A percentile compares a stretch with the other conserved stretches of the same genome.
These are phyloP conservation scores for Tetrao urogallus DNA, from an alignment of 2,113 vertebrate species.

Conservation along the genomic window DNA sequence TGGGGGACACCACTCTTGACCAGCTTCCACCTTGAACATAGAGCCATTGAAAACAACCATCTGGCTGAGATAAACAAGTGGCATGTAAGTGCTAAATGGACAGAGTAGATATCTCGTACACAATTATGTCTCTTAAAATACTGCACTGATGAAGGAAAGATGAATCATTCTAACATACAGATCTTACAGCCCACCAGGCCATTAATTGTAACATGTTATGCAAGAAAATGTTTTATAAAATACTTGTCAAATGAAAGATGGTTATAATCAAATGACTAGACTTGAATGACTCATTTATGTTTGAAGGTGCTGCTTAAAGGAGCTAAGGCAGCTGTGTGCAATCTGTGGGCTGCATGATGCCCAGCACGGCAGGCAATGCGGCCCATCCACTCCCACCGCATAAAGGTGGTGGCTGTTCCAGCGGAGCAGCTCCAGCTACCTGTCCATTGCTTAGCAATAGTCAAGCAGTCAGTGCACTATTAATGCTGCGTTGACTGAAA, in stretches of 20 bases:
- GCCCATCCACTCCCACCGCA: too few relatives aligned
- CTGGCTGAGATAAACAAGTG: background rate
- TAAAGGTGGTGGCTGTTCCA: too few relatives aligned
- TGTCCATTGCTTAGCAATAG: too few relatives aligned
- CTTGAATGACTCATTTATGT: constrained; percentile 27
- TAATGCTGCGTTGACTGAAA: too few relatives aligned
- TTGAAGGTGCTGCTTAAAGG: constrained; percentile 4
- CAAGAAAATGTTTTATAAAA: constrained; percentile 41
- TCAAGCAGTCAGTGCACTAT: too few relatives aligned
- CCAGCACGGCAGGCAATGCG: too few relatives aligned
- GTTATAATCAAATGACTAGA: constrained; percentile 34
- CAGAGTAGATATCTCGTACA: background rate
- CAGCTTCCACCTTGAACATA: too few relatives aligned
- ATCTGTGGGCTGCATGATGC: too few relatives aligned
- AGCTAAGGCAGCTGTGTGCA: background rate
- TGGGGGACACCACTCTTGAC: too few relatives aligned
- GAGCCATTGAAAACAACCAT: too few relatives aligned
- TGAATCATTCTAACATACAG: constrained; percentile 35
- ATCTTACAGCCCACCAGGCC: constrained; percentile 25
- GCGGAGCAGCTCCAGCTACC: too few relatives aligned
- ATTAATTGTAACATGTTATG: constrained; percentile 38
- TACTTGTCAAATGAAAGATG: constrained; percentile 29
- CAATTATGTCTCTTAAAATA: constrained; percentile 24
- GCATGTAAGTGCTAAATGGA: constrained; percentile 30
- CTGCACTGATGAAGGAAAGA: constrained; percentile 9